These are phyloP conservation scores for Sarotherodon lohbergeri DNA, from an alignment of 2,113 vertebrate genomes.

Conservation along the genomic window DNA sequence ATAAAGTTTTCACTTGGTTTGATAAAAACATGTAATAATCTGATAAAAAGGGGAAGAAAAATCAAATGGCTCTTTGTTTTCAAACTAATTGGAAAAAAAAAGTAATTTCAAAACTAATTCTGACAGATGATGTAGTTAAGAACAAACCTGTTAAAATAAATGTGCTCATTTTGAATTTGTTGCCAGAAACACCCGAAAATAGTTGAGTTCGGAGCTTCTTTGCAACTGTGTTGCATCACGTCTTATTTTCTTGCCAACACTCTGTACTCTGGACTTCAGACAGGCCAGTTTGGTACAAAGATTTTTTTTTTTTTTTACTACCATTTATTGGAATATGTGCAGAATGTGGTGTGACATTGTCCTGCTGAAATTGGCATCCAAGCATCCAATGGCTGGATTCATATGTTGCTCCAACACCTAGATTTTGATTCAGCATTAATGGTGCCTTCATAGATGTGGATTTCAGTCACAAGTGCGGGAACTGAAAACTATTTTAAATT, in stretches of 20 bases:
- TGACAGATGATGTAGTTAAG: not conserved
- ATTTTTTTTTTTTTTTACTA: not conserved
- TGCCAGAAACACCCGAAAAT: not conserved
- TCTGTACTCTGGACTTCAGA: not conserved
- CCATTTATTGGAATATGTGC: not conserved
- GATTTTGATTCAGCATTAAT: not conserved
- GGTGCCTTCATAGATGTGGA: not conserved
- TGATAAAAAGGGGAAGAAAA: not conserved
- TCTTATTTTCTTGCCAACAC: not conserved
- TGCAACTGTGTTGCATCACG: not conserved
- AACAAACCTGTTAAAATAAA: not conserved
- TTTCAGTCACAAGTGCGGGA: not conserved
- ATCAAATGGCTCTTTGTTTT: not conserved
- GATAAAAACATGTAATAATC: not conserved
- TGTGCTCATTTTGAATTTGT: not conserved
- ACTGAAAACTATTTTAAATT: not conserved
- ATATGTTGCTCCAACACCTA: not conserved
- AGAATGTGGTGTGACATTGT: not conserved
- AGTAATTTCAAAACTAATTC: not conserved
- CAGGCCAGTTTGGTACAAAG: not conserved
- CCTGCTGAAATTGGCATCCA: not conserved
- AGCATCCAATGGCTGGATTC: not conserved
- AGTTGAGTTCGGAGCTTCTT: fast-evolving
- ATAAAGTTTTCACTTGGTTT: not conserved
- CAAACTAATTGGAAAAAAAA: fast-evolving